Base-by-base conservation (phyloP, 2,797 vertebrate species). In the Valencia hispanica region DNA sequence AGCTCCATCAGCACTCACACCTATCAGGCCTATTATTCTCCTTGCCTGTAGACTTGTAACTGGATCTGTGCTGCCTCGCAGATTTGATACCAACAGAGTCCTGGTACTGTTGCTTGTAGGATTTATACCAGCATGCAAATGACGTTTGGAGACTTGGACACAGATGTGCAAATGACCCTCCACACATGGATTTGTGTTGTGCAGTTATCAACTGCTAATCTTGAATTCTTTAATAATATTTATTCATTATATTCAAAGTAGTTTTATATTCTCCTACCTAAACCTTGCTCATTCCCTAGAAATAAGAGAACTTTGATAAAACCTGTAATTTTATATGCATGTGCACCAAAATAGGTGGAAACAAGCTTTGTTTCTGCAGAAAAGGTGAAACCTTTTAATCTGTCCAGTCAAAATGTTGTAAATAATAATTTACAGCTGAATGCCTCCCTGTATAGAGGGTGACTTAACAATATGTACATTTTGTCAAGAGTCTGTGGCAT, bases 31-130 rank as follows among this genome's bases (percentile, higher is more conserved):
- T 45, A 69, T 87, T 88, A 82, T 90, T 90, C 72, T 70, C 10
- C 59, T 47, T 61, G 75, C 61, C 79, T 87, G 82, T 83, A 78
- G 79, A 70, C 88, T 73, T 89, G 79, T 79, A 77, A 77, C 82
- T 68, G 77, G 72, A 89, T 81, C 73, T 36, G 22, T 81, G 74
- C 51, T 47, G 50, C 50, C 48, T 48, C 55, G 74, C 57, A 79
- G 39, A 47, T 78, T n/a, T n/a, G n/a, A 82, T 82, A 66, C 74
- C 75, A 74, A 72, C 61, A 36, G 11, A 7, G 43, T 45, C 11
- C 11, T 45, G 43, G 43, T 45, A 11, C 43, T 45, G 43, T 8
- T 45, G 43, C 43, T 7, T 34, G 25, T 69, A 61, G 72, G 36
- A 84, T 78, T 86, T 53, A 55, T 48, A 66, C 32, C 57, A 68